phyloP scores from a whole-genome alignment of 2,113 vertebrate genomes.

The Capricornis sumatraensis region DNA sequence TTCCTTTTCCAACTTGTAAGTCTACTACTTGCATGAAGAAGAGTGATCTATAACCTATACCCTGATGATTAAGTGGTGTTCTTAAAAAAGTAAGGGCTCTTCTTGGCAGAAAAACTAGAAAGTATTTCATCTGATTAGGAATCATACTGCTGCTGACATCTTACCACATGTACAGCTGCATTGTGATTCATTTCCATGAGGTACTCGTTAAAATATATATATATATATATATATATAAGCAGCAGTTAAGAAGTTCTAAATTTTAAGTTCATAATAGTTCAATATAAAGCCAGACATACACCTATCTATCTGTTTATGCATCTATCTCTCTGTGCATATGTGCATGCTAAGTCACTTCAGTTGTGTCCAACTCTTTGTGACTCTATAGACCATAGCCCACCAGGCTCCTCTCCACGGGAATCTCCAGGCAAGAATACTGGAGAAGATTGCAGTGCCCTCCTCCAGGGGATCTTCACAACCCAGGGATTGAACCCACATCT shows the following conservation, averaged over 20 bases:
- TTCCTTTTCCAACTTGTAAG: constrained; percentile 41
- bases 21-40: constrained; percentile 4
- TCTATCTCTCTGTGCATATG: background rate
- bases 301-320: background rate
- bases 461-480: background rate
- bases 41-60: constrained; percentile 37
- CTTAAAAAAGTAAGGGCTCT: constrained; percentile 51
- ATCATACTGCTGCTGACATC: constrained; percentile 36
- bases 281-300: background rate
- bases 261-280: background rate
- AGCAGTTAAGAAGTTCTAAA: background rate
- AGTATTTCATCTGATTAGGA: constrained; percentile 61
- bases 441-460: background rate
- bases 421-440: background rate
- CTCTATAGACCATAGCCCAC: background rate
- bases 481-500: background rate
- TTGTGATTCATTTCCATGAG: background rate
- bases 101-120: constrained; percentile 32
- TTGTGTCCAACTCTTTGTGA: background rate
- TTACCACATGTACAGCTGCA: constrained; percentile 30
- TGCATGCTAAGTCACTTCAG: background rate
- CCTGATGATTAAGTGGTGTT: constrained; percentile 21
- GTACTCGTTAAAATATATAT: background rate
- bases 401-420: background rate
- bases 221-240: background rate